Evolutionary conservation across 2,888 invertebrate species (phyloP), one percentile per base, ranked within the genome.

Genomic region (Drosophila nigricruria): DNA sequence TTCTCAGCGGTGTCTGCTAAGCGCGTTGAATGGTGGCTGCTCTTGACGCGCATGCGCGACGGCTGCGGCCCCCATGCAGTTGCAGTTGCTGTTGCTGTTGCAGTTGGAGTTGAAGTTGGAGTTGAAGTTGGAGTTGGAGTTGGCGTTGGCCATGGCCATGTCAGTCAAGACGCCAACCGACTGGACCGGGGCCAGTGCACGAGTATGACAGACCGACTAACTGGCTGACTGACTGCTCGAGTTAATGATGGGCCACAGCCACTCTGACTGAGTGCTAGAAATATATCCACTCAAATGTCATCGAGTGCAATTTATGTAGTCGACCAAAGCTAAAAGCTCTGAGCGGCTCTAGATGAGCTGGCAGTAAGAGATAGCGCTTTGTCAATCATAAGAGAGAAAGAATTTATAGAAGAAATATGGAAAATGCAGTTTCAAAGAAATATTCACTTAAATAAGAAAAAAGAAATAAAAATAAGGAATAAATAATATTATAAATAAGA

Each of bases 11-110:
- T 74, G 74, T 77, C 68, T 70, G 65, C 52, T 70, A 45, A 69
- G 70, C 67, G 85, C 89, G 86, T 82, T 83, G 83, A 82, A 73
- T 88, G 85, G 59, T 85, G 72, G 81, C 70, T 80, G 81, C 23
- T 80, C 73, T 68, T 75, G 75, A 84, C 77, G 84, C 90, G 90
- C 90, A 85, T 79, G 90, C 63, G 89, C 88, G 73, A 34, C 66
- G 47, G 32, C 63, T 75, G 36, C 58, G 62, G 38, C 63, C 25
- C 38, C 53, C 53, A 53, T 53, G 53, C 52, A 52, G 42, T 32
- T 30, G 42, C 45, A 49, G 54, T 50, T 25, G 43, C 36, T 18
- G 52, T 9, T n/a, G 32, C 14, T 20, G 36, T 45, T 16, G 12
- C 27, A 6, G 40, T 32, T 16, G 52, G 5, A 23, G 42, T 50